These are phyloP conservation scores for Amia ocellicauda DNA, from an alignment of 2,113 vertebrate genomes.

Conservation along the genomic window DNA sequence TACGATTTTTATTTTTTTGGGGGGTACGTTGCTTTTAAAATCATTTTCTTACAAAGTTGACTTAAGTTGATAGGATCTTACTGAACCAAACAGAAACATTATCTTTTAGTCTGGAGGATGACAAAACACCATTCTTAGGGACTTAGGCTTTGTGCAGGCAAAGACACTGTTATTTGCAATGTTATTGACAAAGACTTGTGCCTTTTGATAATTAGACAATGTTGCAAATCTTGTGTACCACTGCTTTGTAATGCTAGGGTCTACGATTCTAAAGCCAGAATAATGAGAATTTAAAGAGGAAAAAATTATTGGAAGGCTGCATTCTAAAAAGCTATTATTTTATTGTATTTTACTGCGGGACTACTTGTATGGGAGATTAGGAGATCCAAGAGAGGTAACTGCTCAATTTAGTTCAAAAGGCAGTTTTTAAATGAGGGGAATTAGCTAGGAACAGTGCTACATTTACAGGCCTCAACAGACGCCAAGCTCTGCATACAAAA, in stretches of 20 bases:
- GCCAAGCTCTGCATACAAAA: constrained; percentile 45
- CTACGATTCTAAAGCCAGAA: background rate
- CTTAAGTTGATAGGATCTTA: too few relatives aligned
- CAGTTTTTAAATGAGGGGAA: constrained; percentile 42
- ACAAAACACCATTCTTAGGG: too few relatives aligned
- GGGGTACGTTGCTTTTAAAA: too few relatives aligned
- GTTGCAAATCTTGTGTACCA: background rate
- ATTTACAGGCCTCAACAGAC: constrained; percentile 38
- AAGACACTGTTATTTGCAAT: too few relatives aligned
- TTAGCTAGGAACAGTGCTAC: constrained; percentile 45
- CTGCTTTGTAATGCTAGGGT: background rate
- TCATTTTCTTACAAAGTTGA: too few relatives aligned
- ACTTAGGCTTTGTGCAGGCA: too few relatives aligned
- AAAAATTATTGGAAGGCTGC: background rate
- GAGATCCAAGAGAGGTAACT: constrained; percentile 40
- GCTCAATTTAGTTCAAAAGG: constrained; percentile 47
- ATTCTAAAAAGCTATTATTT: constrained; percentile 2
- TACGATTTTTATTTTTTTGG: background rate
- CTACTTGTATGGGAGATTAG: constrained; percentile 17
- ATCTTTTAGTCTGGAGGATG: too few relatives aligned
- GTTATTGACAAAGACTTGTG: too few relatives aligned
- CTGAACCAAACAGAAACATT: too few relatives aligned
- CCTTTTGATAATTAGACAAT: too few relatives aligned
- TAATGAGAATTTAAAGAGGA: background rate
- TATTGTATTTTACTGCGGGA: background rate